Evolutionary conservation across 2,888 invertebrate genomes (phyloP), one percentile per base, ranked within the genome.

Genomic region (Luperina nickerlii): DNA sequence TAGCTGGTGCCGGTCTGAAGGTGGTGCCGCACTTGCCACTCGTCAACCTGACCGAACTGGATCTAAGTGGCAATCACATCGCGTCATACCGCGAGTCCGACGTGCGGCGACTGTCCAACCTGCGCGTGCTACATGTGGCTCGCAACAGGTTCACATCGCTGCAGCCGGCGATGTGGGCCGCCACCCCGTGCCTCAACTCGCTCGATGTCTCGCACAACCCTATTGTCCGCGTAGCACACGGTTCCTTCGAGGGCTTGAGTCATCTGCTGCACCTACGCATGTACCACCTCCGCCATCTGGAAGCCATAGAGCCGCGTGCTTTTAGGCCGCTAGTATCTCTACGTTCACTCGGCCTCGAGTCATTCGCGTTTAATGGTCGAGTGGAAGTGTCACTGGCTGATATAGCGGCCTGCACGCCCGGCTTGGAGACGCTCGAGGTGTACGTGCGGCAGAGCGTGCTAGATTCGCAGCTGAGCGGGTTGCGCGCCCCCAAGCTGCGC

Each of bases 191-290:
- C 9, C 96, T 99, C 74, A 97, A 98, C 74, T 97, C 97, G 20
- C 96, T 99, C 66, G 98, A 98, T 92, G 94, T 98, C 54, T 98
- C 98, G 0, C 97, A 97, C 89, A 99, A 99, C 95, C 98, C 98
- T 0, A 97, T 99, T 74, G 96, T 98, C 94, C 97, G 98, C 78
- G 95, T 98, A 71, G 94, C 97, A 20, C 95, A 96, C 62, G 97
- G 98, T 54, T 97, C 97, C 79, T 98, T 98, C 90, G 95, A 97
- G 72, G 98, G 98, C 0, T 96, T 98, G 74, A 96, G 96, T n/a
- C 97, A 97, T n/a, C 94, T 98, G 77, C 97, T 98, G 78, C 97
- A 97, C 79, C 95, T 99, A 32, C 97, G 98, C 71, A 97, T 98
- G 88, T 97, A 98, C 69, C 97, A 98, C 84, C 94, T 99, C 82